A percentile compares a stretch with the other conserved stretches of the same genome.
Evolutionary conservation across 2,113 vertebrate genomes (phyloP).

Genomic region (Gorsachius goisagi): DNA sequence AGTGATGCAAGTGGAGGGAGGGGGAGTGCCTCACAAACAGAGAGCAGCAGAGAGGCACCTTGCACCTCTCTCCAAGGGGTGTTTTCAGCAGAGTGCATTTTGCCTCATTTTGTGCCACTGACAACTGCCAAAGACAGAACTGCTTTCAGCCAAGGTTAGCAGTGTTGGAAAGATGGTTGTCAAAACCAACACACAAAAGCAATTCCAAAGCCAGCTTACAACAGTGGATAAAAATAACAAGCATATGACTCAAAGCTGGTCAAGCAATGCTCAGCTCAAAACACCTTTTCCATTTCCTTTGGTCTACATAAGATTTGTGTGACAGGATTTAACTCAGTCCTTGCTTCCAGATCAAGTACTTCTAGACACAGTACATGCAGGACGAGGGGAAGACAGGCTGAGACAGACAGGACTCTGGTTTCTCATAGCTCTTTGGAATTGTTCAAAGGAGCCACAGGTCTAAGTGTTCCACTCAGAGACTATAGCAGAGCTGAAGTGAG

Average conservation of each 20-base stretch:
- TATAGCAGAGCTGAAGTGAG: conserved; percentile 35
- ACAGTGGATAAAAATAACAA: conserved; percentile 27
- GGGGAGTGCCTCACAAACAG: neutral
- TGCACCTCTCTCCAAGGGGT: neutral
- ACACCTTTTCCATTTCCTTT: neutral
- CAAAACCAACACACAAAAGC: conserved; percentile 42
- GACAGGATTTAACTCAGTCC: neutral
- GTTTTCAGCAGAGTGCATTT: neutral
- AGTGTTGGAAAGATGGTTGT: neutral
- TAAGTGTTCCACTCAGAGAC: conserved; percentile 24
- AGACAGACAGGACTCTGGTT: neutral
- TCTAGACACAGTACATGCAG: neutral
- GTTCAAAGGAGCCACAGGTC: conserved; percentile 6
- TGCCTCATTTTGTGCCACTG: neutral
- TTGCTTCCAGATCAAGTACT: neutral
- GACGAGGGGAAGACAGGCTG: neutral
- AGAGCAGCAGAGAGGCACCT: neutral
- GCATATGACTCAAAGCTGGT: conserved; percentile 4
- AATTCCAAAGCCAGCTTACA: conserved; percentile 21
- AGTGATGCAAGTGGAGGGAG: neutral
- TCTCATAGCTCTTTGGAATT: conserved; percentile 16
- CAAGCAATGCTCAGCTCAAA: neutral
- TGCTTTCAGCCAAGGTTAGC: conserved; percentile 10
- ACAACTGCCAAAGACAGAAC: conserved; percentile 9
- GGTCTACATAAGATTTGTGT: neutral